Conservation (phyloP, 2,888 invertebrate genomes). For the Lepeophtheirus nordmannii region DNA sequence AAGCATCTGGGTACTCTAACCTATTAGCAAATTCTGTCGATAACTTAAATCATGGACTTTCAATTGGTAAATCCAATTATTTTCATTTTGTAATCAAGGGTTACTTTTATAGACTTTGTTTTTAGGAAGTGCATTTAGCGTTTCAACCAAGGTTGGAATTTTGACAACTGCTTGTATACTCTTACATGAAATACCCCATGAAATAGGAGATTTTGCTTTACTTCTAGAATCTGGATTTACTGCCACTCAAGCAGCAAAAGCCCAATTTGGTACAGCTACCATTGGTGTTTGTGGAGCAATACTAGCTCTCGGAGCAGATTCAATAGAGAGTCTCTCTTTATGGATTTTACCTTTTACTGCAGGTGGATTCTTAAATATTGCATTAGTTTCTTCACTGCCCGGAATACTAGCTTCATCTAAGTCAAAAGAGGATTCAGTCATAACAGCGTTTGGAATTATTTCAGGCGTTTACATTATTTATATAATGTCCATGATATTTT, state of each 20-base stretch:
- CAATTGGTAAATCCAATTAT: constrained; percentile 48
- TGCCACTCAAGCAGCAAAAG: constrained; percentile 70
- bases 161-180: constrained; percentile 90
- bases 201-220: constrained; percentile 98
- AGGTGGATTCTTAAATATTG: constrained; percentile 97
- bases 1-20: constrained; percentile 88
- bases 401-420: constrained; percentile 58
- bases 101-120: constrained; percentile 27
- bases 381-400: constrained; percentile 94
- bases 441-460: not conserved
- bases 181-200: constrained; percentile 95
- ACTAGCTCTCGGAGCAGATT: constrained; percentile 55
- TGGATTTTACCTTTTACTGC: constrained; percentile 96
- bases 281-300: constrained; percentile 78
- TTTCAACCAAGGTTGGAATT: constrained; percentile 54
- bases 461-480: not conserved
- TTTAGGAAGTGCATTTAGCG: constrained; percentile 47
- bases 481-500: not conserved
- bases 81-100: constrained; percentile 3
- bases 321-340: constrained; percentile 51
- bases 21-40: constrained; percentile 95
- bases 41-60: constrained; percentile 97
- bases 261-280: constrained; percentile 75
- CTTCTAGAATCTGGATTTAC: constrained; percentile 78
- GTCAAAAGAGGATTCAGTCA: not conserved